Evolutionary conservation across 1,140 invertebrate species (phyloP).

Genomic region (Cheumatopsyche charites): DNA sequence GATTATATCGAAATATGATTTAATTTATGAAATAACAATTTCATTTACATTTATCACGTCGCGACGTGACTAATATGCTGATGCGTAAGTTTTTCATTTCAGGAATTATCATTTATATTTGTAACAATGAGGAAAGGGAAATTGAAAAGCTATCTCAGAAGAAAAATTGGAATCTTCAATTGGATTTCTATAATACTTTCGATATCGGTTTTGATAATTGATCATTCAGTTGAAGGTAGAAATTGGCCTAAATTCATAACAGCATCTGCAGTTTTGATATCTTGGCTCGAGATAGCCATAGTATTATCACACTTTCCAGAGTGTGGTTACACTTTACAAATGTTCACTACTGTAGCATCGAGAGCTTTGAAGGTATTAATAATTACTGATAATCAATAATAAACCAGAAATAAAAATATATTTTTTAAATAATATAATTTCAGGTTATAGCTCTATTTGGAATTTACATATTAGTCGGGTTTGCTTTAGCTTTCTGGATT

Average conservation of each 20-base stretch:
- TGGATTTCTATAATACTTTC: constrained; percentile 54
- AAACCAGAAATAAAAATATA: background rate
- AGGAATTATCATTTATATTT: constrained; percentile 55
- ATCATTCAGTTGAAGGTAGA: constrained; percentile 44
- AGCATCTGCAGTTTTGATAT: constrained; percentile 59
- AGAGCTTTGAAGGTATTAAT: constrained; percentile 57
- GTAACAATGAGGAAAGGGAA: constrained; percentile 52
- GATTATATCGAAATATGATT: no score
- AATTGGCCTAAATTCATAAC: constrained; percentile 62
- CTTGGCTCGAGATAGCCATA: constrained; percentile 64
- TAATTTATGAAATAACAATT: no score
- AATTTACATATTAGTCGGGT: constrained; percentile 62
- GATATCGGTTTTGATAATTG: constrained; percentile 49
- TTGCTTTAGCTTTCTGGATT: constrained; percentile 63
- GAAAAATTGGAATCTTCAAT: constrained; percentile 61
- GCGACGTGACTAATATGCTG: no score
- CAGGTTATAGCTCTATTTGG: constrained; percentile 59
- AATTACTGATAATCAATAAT: no score
- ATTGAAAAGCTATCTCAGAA: constrained; percentile 55
- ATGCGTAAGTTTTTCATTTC: constrained; percentile 4
- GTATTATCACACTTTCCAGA: constrained; percentile 62
- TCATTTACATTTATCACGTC: no score
- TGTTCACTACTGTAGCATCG: constrained; percentile 61
- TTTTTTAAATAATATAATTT: constrained; percentile 12
- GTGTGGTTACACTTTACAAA: constrained; percentile 62